These are phyloP conservation scores for Siphamia tubifer DNA, from an alignment of 2,113 vertebrate species.

Conservation along the genomic window DNA sequence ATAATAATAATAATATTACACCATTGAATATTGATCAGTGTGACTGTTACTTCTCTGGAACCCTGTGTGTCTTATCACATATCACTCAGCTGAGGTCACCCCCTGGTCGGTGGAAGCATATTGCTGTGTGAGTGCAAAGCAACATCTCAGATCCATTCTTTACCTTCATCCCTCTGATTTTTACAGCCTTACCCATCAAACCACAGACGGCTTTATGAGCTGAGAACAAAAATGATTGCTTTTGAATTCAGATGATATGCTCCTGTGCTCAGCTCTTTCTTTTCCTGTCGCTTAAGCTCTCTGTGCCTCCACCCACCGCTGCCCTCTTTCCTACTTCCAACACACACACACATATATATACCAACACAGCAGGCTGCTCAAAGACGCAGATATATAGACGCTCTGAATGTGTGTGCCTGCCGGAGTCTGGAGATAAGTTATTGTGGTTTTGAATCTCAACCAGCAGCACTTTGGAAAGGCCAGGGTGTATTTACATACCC, in stretches of 20 bases:
- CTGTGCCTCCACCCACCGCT: not conserved
- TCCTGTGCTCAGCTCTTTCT: constrained; percentile 36
- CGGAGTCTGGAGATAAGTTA: constrained; percentile 32
- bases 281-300: constrained; percentile 1
- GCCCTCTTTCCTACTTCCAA: not conserved
- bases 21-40: no score
- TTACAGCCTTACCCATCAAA: constrained; percentile 59
- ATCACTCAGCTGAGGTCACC: constrained; percentile 13
- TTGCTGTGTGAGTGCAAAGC: constrained; percentile 19
- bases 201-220: constrained; percentile 64
- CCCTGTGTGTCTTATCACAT: not conserved
- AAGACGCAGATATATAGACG: not conserved
- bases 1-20: no score
- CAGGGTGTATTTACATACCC: constrained; percentile 65
- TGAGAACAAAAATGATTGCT: constrained; percentile 73
- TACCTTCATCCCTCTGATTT: constrained; percentile 51
- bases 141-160: constrained; percentile 26
- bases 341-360: constrained; percentile 12
- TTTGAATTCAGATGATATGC: constrained; percentile 68
- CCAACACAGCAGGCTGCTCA: not conserved
- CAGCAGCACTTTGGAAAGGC: constrained; percentile 58
- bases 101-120: not conserved
- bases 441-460: constrained; percentile 47
- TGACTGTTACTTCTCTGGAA: no score
- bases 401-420: not conserved